Percentiles rank a stretch among this genome's conserved stretches.
Evolutionary conservation across 2,113 vertebrate genomes (phyloP).

Genomic region (Ophthalmotilapia sp.): DNA sequence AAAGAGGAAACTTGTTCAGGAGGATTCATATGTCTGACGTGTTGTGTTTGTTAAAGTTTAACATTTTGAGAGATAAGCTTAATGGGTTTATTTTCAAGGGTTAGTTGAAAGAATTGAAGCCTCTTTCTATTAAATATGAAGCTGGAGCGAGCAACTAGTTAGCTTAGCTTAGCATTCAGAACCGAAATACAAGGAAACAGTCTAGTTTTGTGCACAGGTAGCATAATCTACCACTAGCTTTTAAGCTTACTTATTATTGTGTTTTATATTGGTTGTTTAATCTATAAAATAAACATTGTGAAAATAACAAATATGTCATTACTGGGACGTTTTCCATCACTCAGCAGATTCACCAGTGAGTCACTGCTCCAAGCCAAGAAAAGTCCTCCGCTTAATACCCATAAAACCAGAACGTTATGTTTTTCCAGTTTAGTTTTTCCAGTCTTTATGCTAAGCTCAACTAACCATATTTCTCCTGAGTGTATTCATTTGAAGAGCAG

Average conservation of each 20-base stretch:
- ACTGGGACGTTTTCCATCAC: not conserved
- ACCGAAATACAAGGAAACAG: not conserved
- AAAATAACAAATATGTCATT: not conserved
- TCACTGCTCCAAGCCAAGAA: not conserved
- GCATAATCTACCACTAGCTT: not conserved
- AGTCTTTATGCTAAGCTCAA: not conserved
- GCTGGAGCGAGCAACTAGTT: not conserved
- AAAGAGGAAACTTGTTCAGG: not conserved
- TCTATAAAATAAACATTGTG: not conserved
- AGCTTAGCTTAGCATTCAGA: not conserved
- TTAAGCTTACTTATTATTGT: not conserved
- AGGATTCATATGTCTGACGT: not conserved
- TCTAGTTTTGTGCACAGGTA: not conserved
- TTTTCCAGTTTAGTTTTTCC: not conserved
- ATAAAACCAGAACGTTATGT: not conserved
- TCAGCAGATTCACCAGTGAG: not conserved
- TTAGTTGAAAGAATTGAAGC: not conserved
- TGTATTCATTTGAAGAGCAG: not conserved
- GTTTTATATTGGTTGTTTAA: not conserved
- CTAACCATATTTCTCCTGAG: not conserved
- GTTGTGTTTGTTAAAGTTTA: not conserved
- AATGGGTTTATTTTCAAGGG: not conserved
- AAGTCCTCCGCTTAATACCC: not conserved
- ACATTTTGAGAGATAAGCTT: not conserved
- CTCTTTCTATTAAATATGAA: not conserved